Base-by-base conservation (phyloP, 2,888 invertebrate genomes). In the Cheilosia vulpina region DNA sequence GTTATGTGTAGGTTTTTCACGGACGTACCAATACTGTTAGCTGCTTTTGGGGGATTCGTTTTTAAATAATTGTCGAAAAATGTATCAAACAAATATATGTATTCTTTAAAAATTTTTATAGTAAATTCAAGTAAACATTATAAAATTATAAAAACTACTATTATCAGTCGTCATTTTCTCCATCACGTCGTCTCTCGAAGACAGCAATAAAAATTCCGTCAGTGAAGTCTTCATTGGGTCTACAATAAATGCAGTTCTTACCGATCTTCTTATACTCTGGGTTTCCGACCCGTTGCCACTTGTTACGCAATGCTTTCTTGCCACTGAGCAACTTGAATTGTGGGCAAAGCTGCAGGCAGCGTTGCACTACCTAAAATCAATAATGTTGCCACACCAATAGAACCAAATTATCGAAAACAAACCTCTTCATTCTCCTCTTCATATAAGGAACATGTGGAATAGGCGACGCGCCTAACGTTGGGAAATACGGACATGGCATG, bases 141-240 rank as follows among this genome's bases (percentile, higher is more conserved):
- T 15, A 34, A 19, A 19, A 47, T 13, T 58, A 24, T 27, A 6
- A 27, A 27, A 27, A 27, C 27, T 27, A 27, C 27, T 27, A 6
- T 27, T 9, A 19, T 53, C 24, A 80, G 47, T 84, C 43, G 0
- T 57, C 65, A 21, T 57, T 57, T 6, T 50, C 84, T 13, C 27
- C 55, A 11, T 55, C 77, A 9, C 45, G 69, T 27, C 88, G 87
- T 60, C 94, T 93, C 91, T 97, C 96, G 89, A 99, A 96, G 65
- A 98, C 94, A 1, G 99, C 98, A 43, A 99, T 94, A 92, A 99
- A 99, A 92, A 99, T 99, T 2, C 99, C 99, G 91, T 96, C 98
- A 0, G 98, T 97, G 5, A 95, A 92, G 93, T 98, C 98, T 0
- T 93, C 92, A 5, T 96, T 94, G 0, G 97, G 95, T 87, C 93